A percentile compares a stretch with the other conserved stretches of the same genome.
These are phyloP conservation scores for Rhombomys opimus DNA, from an alignment of 2,113 vertebrate species.

Conservation along the genomic window DNA sequence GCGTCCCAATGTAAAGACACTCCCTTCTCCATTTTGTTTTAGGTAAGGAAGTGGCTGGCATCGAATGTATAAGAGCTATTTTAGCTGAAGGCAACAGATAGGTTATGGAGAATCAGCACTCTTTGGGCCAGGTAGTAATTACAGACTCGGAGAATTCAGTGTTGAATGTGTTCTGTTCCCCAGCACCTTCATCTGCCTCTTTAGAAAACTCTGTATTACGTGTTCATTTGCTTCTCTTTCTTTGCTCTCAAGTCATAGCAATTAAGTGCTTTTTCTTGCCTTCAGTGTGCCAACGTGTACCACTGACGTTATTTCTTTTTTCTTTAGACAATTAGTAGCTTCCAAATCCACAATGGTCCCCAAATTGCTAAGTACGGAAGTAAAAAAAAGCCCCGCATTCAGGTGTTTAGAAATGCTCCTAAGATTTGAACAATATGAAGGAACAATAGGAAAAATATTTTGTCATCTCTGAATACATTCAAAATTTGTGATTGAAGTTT, in stretches of 20 bases:
- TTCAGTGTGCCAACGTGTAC: constrained; percentile 63
- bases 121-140: constrained; percentile 78
- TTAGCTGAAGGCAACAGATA: constrained; percentile 36
- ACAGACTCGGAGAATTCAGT: constrained; percentile 65
- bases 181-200: constrained; percentile 72
- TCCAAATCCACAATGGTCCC: constrained; percentile 68
- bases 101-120: constrained; percentile 61
- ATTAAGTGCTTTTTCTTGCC: constrained; percentile 74
- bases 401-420: constrained; percentile 72
- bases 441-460: constrained; percentile 73
- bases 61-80: constrained; percentile 52
- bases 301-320: constrained; percentile 74
- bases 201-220: constrained; percentile 45
- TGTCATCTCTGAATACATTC: constrained; percentile 19
- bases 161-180: constrained; percentile 68
- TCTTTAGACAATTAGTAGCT: constrained; percentile 77
- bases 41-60: constrained; percentile 23
- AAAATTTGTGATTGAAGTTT: constrained; percentile 61
- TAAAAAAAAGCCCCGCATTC: constrained; percentile 60
- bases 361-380: constrained; percentile 69
- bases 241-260: constrained; percentile 76
- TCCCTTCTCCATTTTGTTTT: constrained; percentile 31
- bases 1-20: constrained; percentile 51
- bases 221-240: constrained; percentile 71
- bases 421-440: constrained; percentile 48